Base-by-base conservation (phyloP, 2,113 vertebrate species). In the Cervus canadensis region DNA sequence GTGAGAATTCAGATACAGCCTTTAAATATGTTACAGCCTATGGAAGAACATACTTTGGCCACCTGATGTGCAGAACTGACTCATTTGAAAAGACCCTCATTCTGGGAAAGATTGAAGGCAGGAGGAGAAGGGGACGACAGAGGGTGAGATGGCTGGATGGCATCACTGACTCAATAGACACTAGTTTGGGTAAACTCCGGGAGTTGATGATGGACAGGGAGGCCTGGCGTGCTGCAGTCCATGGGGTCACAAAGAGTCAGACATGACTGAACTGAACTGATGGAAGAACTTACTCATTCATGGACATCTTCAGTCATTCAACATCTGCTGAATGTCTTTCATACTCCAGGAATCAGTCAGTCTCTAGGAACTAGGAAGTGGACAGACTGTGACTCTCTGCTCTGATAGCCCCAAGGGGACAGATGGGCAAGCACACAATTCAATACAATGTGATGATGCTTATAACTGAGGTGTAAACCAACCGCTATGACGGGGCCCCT, bases 191-290 rank as follows among this genome's bases (percentile, higher is more conserved):
- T 12, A 5, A 6, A 71, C 67, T 71, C 67, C 1, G 0, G n/a
- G n/a, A 40, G n/a, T 23, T 71, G 67, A 10, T 23, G 67, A 40
- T 40, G n/a, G 67, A 71, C n/a, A 12, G 19, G n/a, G 67, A 71
- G 62, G 33, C 33, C 7, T 6, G 5, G 67, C 2, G 0, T 40
- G 19, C n/a, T 36, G 5, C 67, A 40, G n/a, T 23, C n/a, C 9
- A 0, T 40, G 19, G 64, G n/a, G n/a, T 3, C 0, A 2, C 67
- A 74, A 23, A 23, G 21, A 23, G 19, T 71, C 21, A 0, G 21
- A 74, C 67, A 74, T 0, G 36, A 40, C 36, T 74, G 67, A 74
- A 6, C n/a, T 71, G 67, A 40, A 40, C 67, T 71, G 67, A 36
- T 12, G 10, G 30, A n/a, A 67, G 64, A 71, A 2, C 52, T 43